Evolutionary conservation across 2,113 vertebrate species (phyloP).

Genomic region (Leptobrachium leishanense): DNA sequence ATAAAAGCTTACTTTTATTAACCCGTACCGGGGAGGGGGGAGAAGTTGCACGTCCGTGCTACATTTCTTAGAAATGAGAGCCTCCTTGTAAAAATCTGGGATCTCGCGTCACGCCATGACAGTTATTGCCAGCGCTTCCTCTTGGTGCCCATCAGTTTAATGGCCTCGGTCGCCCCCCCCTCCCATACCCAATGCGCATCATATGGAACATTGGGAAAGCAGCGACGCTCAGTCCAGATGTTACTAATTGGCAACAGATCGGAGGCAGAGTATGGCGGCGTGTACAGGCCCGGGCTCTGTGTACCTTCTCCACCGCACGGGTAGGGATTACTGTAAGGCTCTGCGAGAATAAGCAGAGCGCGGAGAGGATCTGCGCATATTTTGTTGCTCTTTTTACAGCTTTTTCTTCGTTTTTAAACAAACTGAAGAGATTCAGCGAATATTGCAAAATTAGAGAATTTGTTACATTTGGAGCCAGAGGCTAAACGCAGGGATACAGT

Average conservation of each 20-base stretch:
- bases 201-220: not conserved
- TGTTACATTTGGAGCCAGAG: too few species aligned
- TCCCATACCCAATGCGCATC: not conserved
- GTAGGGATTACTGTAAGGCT: too few species aligned
- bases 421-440: too few species aligned
- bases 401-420: too few species aligned
- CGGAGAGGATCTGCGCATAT: too few species aligned
- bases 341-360: too few species aligned
- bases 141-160: not conserved
- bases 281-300: too few species aligned
- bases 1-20: not conserved
- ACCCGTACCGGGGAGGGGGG: not conserved
- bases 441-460: too few species aligned
- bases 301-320: too few species aligned
- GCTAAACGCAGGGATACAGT: too few species aligned
- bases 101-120: not conserved
- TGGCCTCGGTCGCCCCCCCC: not conserved
- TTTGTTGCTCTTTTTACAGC: too few species aligned
- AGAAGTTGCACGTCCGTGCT: constrained; percentile 6
- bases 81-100: not conserved
- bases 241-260: constrained; percentile 9
- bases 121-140: not conserved
- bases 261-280: not conserved
- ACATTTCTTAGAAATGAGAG: constrained; percentile 24
- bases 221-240: not conserved